Conservation (phyloP, 2,888 invertebrate genomes). For the Drosophila greeni region DNA sequence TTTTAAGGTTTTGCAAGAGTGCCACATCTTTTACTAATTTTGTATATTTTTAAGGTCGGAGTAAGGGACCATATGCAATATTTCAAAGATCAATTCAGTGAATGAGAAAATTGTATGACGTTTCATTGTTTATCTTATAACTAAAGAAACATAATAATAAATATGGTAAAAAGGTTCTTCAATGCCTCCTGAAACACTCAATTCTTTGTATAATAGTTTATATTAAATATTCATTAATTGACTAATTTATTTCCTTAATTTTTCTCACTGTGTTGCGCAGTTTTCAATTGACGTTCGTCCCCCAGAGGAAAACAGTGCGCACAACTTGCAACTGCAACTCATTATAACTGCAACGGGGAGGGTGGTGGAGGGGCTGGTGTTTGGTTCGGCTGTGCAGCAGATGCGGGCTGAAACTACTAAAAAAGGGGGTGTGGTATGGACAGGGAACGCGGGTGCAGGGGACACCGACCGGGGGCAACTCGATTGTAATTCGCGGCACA, state of each 20-base stretch:
- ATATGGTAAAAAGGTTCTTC: too few species aligned
- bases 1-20: background rate
- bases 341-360: conserved; percentile 60
- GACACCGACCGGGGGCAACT: conserved; percentile 53
- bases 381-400: conserved; percentile 24
- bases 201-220: background rate
- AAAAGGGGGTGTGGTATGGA: conserved; percentile 12
- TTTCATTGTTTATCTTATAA: too few species aligned
- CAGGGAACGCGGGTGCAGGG: background rate
- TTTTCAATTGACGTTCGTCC: conserved; percentile 55
- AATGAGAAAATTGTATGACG: too few species aligned
- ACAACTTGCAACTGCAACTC: conserved; percentile 72
- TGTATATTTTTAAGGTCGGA: background rate
- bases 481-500: conserved; percentile 72
- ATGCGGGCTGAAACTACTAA: conserved; percentile 13
- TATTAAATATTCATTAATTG: background rate
- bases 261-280: conserved; percentile 34
- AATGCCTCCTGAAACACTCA: background rate
- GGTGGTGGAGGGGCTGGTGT: conserved; percentile 14
- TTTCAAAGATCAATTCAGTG: background rate
- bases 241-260: background rate
- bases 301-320: conserved; percentile 45
- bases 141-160: too few species aligned
- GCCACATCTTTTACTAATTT: background rate
- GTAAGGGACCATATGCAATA: background rate